Conservation (phyloP, 1,140 invertebrate species). For the Eupristina koningsbergeri region DNA sequence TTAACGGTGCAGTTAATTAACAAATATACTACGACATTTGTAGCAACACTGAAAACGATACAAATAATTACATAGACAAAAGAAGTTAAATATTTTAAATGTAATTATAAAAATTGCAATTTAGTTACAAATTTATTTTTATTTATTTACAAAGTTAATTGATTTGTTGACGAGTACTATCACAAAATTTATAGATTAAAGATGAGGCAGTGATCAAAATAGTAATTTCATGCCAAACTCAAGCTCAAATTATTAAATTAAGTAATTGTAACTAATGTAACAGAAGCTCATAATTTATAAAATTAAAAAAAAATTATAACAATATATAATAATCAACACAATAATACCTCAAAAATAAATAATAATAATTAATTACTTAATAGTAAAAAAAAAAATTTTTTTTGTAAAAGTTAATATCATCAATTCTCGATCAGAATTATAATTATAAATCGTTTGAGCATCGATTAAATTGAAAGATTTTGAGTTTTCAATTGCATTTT, state of each 20-base stretch:
- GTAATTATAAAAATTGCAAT: neutral
- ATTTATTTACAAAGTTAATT: too few relatives aligned
- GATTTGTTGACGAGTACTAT: too few relatives aligned
- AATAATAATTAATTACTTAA: too few relatives aligned
- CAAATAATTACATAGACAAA: neutral
- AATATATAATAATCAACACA: neutral
- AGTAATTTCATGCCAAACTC: neutral
- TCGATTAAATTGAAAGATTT: slow-evolving; percentile 6
- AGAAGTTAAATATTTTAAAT: neutral
- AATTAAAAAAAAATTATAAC: neutral
- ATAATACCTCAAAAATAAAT: neutral
- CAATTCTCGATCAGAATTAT: neutral
- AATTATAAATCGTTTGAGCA: neutral
- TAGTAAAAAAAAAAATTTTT: too few relatives aligned
- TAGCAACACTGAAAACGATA: neutral
- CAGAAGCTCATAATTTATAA: neutral
- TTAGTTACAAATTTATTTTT: neutral
- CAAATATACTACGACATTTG: neutral
- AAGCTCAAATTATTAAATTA: neutral
- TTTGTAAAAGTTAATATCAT: neutral
- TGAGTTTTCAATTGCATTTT: slow-evolving; percentile 5
- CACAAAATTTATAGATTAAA: neutral
- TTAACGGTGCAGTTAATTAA: neutral
- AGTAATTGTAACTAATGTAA: neutral
- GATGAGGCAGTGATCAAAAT: neutral